These are phyloP conservation scores for Leptarthrus brevirostris DNA, from an alignment of 2,888 invertebrate genomes.

Conservation along the genomic window DNA sequence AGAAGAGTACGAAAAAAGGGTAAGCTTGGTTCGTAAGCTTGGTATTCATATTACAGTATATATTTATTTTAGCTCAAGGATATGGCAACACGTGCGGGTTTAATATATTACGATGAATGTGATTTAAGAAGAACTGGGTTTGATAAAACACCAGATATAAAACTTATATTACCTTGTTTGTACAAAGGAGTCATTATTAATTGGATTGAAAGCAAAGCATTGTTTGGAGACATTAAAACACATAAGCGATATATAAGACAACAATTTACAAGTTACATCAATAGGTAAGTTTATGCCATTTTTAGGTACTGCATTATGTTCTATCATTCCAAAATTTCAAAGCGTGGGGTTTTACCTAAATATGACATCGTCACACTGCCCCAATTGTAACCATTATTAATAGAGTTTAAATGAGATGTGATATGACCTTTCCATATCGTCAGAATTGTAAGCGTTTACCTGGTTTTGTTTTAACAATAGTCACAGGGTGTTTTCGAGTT, in stretches of 20 bases:
- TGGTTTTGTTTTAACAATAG: too few relatives aligned
- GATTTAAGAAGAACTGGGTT: conserved; percentile 84
- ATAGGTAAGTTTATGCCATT: conserved; percentile 67
- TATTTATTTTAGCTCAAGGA: conserved; percentile 58
- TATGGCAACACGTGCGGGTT: conserved; percentile 68
- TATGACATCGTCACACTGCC: too few relatives aligned
- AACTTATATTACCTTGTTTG: conserved; percentile 88
- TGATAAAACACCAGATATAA: conserved; percentile 95
- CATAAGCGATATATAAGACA: conserved; percentile 85
- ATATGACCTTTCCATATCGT: too few relatives aligned
- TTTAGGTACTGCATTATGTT: too few relatives aligned
- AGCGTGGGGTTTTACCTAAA: too few relatives aligned
- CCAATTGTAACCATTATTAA: too few relatives aligned
- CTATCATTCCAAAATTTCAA: too few relatives aligned
- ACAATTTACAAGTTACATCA: conserved; percentile 90
- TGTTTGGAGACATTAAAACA: conserved; percentile 87
- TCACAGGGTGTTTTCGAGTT: too few relatives aligned
- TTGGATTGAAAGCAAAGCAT: conserved; percentile 97
- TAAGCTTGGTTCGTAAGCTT: conserved; percentile 68
- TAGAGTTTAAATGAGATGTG: too few relatives aligned
- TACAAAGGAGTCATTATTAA: conserved; percentile 87
- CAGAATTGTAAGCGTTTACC: too few relatives aligned
- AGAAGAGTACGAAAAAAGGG: conserved; percentile 84
- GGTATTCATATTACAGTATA: conserved; percentile 69
- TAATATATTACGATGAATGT: conserved; percentile 80